These are phyloP conservation scores for Pristionchus maxplancki DNA, from an alignment of 2,888 invertebrate species.

Conservation along the genomic window DNA sequence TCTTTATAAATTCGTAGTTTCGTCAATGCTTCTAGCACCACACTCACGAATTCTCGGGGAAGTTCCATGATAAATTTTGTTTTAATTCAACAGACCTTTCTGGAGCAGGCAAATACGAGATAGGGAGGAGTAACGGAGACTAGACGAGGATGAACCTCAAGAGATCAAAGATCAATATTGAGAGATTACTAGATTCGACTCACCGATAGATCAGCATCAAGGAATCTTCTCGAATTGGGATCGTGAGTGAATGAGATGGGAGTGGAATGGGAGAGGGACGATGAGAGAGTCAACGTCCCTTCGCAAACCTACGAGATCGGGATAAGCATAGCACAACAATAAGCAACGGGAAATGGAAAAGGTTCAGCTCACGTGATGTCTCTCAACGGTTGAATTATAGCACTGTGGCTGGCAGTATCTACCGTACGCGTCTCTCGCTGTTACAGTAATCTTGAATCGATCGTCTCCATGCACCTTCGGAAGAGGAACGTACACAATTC, in stretches of 20 bases:
- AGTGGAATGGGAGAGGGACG: neutral
- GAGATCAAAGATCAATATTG: conserved; percentile 22
- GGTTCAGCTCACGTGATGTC: conserved; percentile 67
- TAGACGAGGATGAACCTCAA: conserved; percentile 66
- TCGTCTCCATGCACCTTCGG: conserved; percentile 69
- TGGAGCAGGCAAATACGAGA: conserved; percentile 74
- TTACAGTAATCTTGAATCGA: conserved; percentile 64
- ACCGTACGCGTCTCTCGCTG: conserved; percentile 73
- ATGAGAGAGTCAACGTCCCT: neutral
- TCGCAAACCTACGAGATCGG: conserved; percentile 47
- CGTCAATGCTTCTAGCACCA: too few relatives aligned
- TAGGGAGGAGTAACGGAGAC: conserved; percentile 65
- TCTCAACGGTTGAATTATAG: conserved; percentile 69
- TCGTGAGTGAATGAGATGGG: conserved; percentile 52
- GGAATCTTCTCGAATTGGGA: conserved; percentile 46
- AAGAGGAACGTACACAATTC: conserved; percentile 72
- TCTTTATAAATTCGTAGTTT: neutral
- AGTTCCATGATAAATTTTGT: too few relatives aligned
- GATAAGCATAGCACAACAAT: neutral
- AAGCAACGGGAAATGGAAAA: neutral
- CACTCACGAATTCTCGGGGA: too few relatives aligned
- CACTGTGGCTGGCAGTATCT: conserved; percentile 76
- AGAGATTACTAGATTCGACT: neutral
- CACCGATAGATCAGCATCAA: conserved; percentile 51
- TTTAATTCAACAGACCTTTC: too few relatives aligned